phyloP scores from a whole-genome alignment of 2,797 vertebrate genomes.

The Cryptoblepharus egeriae region DNA sequence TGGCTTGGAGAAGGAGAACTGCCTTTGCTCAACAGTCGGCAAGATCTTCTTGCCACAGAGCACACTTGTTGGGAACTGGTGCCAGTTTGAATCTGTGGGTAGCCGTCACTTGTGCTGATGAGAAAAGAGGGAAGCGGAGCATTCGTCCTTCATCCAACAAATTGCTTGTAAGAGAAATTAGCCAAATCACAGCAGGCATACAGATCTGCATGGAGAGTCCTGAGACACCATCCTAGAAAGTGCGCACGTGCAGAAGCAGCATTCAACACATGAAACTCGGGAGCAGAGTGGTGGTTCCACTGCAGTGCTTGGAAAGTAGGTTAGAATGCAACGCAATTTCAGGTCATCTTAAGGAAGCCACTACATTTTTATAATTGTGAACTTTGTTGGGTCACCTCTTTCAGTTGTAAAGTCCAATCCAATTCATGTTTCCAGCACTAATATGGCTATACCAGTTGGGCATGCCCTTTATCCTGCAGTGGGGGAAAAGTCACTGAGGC shows the following conservation, averaged over 20 bases:
- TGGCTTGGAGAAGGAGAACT: constrained; percentile 71
- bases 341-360: not conserved
- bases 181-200: constrained; percentile 74
- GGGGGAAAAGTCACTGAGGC: too few species aligned
- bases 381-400: not conserved
- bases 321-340: not conserved
- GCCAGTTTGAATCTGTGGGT: constrained; percentile 68
- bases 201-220: too few species aligned
- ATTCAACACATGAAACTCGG: not conserved
- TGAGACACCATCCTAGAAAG: constrained; percentile 42
- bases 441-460: too few species aligned
- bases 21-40: constrained; percentile 67
- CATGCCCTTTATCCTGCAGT: too few species aligned
- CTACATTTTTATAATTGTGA: not conserved
- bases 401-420: not conserved
- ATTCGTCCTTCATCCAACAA: constrained; percentile 77
- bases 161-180: constrained; percentile 46
- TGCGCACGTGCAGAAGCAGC: constrained; percentile 2
- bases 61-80: constrained; percentile 54
- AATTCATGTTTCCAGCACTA: too few species aligned
- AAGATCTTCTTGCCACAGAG: constrained; percentile 57
- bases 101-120: constrained; percentile 65
- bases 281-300: too few species aligned
- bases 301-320: not conserved
- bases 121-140: constrained; percentile 66